Evolutionary conservation across 1,140 invertebrate genomes (phyloP), one percentile per base, ranked within the genome.

Genomic region (Drosophila yakuba): DNA sequence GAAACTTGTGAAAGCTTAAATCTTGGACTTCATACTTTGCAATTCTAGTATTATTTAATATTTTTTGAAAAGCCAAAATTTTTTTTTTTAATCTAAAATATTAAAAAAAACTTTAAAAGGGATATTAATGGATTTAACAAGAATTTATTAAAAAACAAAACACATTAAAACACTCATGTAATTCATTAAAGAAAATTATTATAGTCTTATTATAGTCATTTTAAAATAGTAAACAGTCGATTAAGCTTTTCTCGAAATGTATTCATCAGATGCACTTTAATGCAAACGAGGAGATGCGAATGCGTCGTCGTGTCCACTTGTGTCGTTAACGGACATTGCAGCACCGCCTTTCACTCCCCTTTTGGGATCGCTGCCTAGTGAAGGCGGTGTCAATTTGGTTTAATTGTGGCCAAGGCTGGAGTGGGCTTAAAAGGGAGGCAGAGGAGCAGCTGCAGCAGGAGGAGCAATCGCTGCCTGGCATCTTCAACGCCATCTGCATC

Each of bases 331-430:
- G 73, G 72, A 20, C 72, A 75, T 64, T 64, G 36, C 61, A 14
- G 23, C 20, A 17, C 28, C 71, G 38, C 38, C 54, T 23, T 47
- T 32, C 35, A 48, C 51, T 35, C 17, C n/a, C 25, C 51, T 51
- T 55, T 35, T 41, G 3, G 39, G 50, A 17, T 52, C 47, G 36
- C 23, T 39, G 17, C 28, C 25, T 56, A 43, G n/a, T 48, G 55
- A 58, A 51, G 43, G 62, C 80, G 59, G 63, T 80, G 79, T 88
- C 83, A 86, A 79, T 86, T 79, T 83, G 62, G 76, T 74, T 88
- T 88, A 83, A 88, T 88, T 88, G 83, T 77, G 50, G 63, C 62
- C 59, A 60, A 45, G 80, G 23, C 62, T 74, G 74, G 64, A 74
- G 48, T 63, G 44, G 58, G 47, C 57, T 45, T 51, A 56, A 51